Conservation (phyloP, 2,113 vertebrate genomes). For the Dunckerocampus dactyliophorus region DNA sequence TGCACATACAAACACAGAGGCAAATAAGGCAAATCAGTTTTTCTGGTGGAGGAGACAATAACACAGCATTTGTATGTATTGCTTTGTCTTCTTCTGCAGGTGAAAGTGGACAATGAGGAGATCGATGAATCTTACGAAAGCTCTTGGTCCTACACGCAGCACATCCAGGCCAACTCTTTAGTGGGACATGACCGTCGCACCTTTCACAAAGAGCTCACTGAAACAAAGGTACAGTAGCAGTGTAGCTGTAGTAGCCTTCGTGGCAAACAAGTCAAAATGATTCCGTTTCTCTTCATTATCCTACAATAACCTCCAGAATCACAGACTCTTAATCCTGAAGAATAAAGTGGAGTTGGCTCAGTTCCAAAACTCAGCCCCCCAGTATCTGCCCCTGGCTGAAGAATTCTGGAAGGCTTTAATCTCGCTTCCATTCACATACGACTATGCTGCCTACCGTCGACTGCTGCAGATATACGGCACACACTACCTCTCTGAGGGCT, state of each 20-base stretch:
- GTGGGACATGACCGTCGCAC: constrained; percentile 58
- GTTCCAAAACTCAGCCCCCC: constrained; percentile 86
- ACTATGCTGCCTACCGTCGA: constrained; percentile 75
- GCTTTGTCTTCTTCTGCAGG: constrained; percentile 61
- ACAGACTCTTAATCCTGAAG: constrained; percentile 80
- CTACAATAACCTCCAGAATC: constrained; percentile 61
- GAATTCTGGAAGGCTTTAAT: constrained; percentile 86
- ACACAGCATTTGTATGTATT: neutral
- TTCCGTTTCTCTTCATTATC: neutral
- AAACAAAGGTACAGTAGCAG: constrained; percentile 44
- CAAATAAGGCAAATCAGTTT: too few relatives aligned
- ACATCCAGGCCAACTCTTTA: constrained; percentile 39
- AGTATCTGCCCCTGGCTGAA: constrained; percentile 81
- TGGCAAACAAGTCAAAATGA: neutral
- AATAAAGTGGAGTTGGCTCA: constrained; percentile 90
- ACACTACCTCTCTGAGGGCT: constrained; percentile 86
- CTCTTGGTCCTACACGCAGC: constrained; percentile 84
- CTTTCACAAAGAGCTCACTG: constrained; percentile 62
- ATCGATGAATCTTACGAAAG: constrained; percentile 86
- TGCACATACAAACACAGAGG: too few relatives aligned
- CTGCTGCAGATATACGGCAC: constrained; percentile 84
- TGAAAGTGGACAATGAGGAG: constrained; percentile 84
- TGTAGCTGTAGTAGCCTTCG: neutral
- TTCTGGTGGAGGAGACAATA: neutral
- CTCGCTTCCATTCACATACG: constrained; percentile 79